These are phyloP conservation scores for Carlito syrichta DNA, from an alignment of 2,113 vertebrate genomes.

Conservation along the genomic window DNA sequence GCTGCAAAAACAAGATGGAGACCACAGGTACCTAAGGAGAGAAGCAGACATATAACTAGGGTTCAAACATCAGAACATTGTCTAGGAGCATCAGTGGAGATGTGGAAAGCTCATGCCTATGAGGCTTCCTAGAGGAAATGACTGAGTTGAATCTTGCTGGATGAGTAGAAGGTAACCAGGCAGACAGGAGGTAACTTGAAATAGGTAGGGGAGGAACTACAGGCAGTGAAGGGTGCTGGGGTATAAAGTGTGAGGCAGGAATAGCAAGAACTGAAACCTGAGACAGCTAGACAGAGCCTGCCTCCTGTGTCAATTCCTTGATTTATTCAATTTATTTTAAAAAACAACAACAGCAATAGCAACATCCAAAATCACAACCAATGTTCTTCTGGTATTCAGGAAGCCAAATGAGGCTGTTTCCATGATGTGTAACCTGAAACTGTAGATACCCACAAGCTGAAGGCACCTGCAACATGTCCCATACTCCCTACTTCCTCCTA, in stretches of 20 bases:
- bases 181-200: background rate
- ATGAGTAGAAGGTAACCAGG: background rate
- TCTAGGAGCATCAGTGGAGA: background rate
- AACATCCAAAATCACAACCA: background rate
- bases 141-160: background rate
- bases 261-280: background rate
- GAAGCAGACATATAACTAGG: background rate
- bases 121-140: background rate
- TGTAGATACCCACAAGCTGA: background rate
- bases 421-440: background rate
- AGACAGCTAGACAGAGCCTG: background rate
- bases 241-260: background rate
- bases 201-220: background rate
- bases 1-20: background rate
- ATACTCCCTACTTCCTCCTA: background rate
- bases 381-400: background rate
- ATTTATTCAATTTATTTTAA: background rate
- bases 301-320: accelerated
- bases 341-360: background rate
- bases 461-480: too few relatives aligned
- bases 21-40: background rate
- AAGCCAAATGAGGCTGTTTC: background rate
- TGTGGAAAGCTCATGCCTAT: accelerated
- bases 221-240: background rate
- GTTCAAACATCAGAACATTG: background rate